Base-by-base conservation (phyloP, 2,888 invertebrate species). In the Colostygia pectinataria region DNA sequence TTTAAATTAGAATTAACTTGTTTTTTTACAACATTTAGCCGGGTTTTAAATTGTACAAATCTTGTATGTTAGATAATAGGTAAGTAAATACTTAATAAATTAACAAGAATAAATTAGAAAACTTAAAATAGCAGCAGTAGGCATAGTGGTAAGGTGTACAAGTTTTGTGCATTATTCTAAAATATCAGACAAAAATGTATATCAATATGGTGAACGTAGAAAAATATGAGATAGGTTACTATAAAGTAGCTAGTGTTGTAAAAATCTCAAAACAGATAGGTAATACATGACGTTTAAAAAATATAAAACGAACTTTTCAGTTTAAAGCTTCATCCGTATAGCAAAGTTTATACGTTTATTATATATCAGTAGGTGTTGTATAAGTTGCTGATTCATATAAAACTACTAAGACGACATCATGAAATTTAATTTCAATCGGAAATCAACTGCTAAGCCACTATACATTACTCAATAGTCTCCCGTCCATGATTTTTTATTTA, bases 241-340 rank as follows among this genome's bases (percentile, higher is more conserved):
- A 10, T 27, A 9, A 2, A 27, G 27, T 23, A 13, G 24, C 34
- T 13, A n/a, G 36, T 24, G 24, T 24, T 13, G n/a, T n/a, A 27
- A 36, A 34, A 36, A 24, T 24, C 36, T 36, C 4, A 36, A 34
- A 36, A 24, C 9, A 14, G 31, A 20, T 20, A 4, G 2, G n/a
- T 23, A 28, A 29, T 1, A 12, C 14, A 31, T 12, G 0, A 13
- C 10, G 12, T 10, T 23, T 34, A n/a, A 14, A 24, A 24, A 12
- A 8, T 7, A 7, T 9, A n/a, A 34, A 2, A 34, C 8, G 13
- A 8, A 36, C 13, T 36, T 9, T 14, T 13, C 28, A 23, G 7
- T 20, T 43, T 43, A 43, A 43, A 43, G 43, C 43, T 42, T 15
- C 3, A 28, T 28, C 28, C 20, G 20, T 34, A 20, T 13, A 43